phyloP scores from a whole-genome alignment of 2,888 invertebrate species.

The Nomada flava region DNA sequence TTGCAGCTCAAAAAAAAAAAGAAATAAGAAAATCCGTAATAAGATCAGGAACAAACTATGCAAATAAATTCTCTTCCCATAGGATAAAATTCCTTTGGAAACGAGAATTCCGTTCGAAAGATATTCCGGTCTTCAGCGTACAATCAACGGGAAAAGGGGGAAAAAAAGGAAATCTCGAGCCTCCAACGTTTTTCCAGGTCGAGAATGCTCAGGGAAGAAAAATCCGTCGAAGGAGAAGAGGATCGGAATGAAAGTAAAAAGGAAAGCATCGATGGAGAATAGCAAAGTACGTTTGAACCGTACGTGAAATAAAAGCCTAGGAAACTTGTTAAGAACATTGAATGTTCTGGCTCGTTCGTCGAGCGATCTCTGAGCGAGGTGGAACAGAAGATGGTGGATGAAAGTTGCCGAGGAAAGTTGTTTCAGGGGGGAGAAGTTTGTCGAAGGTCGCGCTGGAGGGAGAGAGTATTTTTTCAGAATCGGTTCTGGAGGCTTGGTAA shows the following conservation, averaged over 20 bases:
- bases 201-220: constrained; percentile 1
- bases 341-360: constrained; percentile 23
- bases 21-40: neutral
- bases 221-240: neutral
- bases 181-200: neutral
- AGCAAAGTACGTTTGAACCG: constrained; percentile 25
- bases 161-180: neutral
- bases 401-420: constrained; percentile 36
- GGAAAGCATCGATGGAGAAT: neutral
- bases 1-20: neutral
- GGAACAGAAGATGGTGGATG: neutral
- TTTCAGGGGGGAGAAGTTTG: constrained; percentile 16
- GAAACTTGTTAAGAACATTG: constrained; percentile 52
- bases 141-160: neutral
- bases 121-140: too few species aligned
- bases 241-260: neutral
- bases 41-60: neutral
- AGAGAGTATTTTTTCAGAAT: constrained; percentile 33
- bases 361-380: constrained; percentile 3
- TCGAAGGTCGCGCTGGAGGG: constrained; percentile 28
- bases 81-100: neutral
- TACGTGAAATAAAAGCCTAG: constrained; percentile 35
- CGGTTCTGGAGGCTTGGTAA: neutral
- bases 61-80: neutral
- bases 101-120: too few species aligned